Base-by-base conservation (phyloP, 2,888 invertebrate genomes). In the Xestobium rufovillosum region DNA sequence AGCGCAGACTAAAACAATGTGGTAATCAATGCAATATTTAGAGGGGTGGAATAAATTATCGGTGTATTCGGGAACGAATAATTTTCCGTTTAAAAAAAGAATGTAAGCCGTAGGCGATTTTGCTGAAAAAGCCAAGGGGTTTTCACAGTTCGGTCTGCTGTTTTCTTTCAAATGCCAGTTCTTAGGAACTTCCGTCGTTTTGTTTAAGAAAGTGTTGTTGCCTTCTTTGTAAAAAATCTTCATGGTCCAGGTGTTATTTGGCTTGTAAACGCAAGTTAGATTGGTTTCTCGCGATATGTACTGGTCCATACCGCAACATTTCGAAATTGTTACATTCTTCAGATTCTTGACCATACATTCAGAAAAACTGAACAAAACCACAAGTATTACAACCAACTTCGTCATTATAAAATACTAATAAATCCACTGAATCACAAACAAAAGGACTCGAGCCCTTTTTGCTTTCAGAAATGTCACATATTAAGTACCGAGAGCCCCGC, bases 1-100 rank as follows among this genome's bases (percentile, higher is more conserved):
- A 3, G 63, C 54, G 58, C 85, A 86, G 3, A 79, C 75, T 3
- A 85, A 64, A 4, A 79, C 76, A 2, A 73, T 75, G 11, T 69
- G 69, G 23, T 72, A 66, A 57, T 86, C 86, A 26, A 79, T 72
- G 61, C 88, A 88, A 61, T 75, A 86, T 26, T 73, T 69, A 1
- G 60, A 59, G 0, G 79, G 73, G 3, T 73, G 65, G 39, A 80
- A 60, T 0, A 63, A 49, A 1, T 56, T 48, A 0, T 56, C 55
- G n/a, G 6, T 19, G 30, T 68, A 66, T 36, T 73, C 71, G 0
- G 76, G 67, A 41, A 79, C 58, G 50, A 71, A 67, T 37, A 81
- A 66, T 6, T 75, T 74, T 0, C 81, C 87, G 59, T 78, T 78
- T 46, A 75, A 75, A 41, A 82, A 57, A 13, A 55, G 50, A 71